phyloP scores from a whole-genome alignment of 2,113 vertebrate genomes.

The Saimiri boliviensis region DNA sequence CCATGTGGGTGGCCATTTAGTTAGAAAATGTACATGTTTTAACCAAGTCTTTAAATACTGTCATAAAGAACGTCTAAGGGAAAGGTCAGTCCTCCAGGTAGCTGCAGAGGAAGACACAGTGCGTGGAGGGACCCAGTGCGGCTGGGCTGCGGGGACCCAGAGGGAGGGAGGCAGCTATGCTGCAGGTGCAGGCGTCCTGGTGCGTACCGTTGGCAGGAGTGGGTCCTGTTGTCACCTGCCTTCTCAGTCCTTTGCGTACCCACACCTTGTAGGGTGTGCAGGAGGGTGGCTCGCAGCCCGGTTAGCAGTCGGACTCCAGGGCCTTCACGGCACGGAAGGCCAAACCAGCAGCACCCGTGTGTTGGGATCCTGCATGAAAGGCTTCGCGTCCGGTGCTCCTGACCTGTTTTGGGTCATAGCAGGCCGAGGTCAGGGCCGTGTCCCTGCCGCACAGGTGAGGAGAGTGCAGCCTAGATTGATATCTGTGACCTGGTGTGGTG shows the following conservation, averaged over 20 bases:
- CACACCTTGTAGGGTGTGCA: not conserved
- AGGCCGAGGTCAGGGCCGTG: not conserved
- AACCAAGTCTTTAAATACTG: not conserved
- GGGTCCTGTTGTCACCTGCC: not conserved
- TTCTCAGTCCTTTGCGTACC: not conserved
- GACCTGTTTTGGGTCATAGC: not conserved
- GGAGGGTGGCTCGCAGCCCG: not conserved
- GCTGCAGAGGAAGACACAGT: not conserved
- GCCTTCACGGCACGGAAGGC: not conserved
- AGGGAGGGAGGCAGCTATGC: no score
- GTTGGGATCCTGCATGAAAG: rapidly evolving
- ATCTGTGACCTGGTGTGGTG: not conserved
- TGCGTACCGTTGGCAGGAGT: no score
- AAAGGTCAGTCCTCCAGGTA: not conserved
- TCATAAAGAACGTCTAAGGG: not conserved
- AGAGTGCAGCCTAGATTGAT: not conserved
- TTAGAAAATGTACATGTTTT: no score
- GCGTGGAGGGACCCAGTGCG: not conserved
- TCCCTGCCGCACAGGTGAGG: not conserved
- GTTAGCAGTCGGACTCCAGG: not conserved
- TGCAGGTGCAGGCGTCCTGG: no score
- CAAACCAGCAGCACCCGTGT: no score
- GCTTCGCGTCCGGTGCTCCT: not conserved
- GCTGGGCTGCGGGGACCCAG: not conserved
- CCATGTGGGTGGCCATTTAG: no score